Percentiles rank a stretch among this genome's conserved stretches.
phyloP scores from a whole-genome alignment of 2,888 invertebrate species.

The Macrophya annulata region DNA sequence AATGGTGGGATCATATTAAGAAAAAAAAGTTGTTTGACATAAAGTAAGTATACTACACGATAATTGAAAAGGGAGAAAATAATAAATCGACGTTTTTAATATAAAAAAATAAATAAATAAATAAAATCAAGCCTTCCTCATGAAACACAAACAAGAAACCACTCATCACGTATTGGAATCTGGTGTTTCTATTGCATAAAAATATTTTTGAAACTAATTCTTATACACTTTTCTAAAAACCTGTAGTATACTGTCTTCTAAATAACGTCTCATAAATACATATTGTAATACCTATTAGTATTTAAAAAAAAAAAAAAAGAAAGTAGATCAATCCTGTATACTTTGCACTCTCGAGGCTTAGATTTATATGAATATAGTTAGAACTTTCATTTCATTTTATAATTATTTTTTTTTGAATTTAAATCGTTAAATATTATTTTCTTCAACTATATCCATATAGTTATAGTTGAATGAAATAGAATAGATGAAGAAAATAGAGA shows the following conservation, averaged over 20 bases:
- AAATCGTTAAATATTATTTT: neutral
- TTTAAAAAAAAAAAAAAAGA: neutral
- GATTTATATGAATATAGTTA: neutral
- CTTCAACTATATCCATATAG: neutral
- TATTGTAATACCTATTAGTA: neutral
- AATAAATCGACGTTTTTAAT: neutral
- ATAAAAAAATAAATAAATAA: neutral
- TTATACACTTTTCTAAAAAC: slow-evolving; percentile 26
- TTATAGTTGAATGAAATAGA: neutral
- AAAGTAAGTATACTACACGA: slow-evolving; percentile 16
- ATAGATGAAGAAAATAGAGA: neutral
- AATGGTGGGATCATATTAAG: slow-evolving; percentile 31
- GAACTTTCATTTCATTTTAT: neutral
- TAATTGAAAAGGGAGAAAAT: neutral
- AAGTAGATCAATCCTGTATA: neutral
- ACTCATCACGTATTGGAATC: neutral
- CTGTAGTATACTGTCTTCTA: slow-evolving; percentile 28
- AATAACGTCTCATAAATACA: neutral
- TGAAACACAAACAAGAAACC: neutral
- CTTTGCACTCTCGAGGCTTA: neutral
- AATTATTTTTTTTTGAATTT: neutral
- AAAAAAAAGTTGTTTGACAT: slow-evolving; percentile 9
- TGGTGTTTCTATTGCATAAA: neutral
- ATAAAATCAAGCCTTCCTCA: neutral
- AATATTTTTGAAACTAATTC: slow-evolving; percentile 25